phyloP scores from a whole-genome alignment of 2,888 invertebrate genomes.

The Tinea trinotella region DNA sequence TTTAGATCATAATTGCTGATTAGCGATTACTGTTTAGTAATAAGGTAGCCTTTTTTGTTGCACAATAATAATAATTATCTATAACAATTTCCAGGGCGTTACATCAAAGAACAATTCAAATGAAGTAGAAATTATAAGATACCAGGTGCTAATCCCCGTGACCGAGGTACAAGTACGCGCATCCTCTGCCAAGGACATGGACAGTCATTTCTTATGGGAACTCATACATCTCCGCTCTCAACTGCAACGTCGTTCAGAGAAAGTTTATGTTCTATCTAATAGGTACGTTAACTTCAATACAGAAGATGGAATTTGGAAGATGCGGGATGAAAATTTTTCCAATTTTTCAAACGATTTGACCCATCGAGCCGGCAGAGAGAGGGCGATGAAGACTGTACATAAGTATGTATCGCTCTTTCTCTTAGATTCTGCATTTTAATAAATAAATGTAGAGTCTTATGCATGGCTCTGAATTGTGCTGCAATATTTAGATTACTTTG shows the following conservation, averaged over 20 bases:
- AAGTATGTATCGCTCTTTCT: slow-evolving; percentile 10
- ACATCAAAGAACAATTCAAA: slow-evolving; percentile 88
- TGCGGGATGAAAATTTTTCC: background rate
- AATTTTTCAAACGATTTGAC: background rate
- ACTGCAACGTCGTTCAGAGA: slow-evolving; percentile 93
- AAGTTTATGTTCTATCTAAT: slow-evolving; percentile 96
- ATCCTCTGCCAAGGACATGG: slow-evolving; percentile 94
- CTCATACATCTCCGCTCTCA: slow-evolving; percentile 95
- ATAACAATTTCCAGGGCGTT: slow-evolving; percentile 83
- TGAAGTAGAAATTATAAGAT: slow-evolving; percentile 96
- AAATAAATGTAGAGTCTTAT: background rate
- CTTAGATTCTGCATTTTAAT: background rate
- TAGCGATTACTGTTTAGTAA: too few relatives aligned
- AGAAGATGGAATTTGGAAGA: slow-evolving; percentile 5
- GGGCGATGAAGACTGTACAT: background rate
- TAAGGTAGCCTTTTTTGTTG: too few relatives aligned
- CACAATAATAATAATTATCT: too few relatives aligned
- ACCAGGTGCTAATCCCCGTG: slow-evolving; percentile 96
- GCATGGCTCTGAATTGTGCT: background rate
- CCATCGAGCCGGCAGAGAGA: background rate
- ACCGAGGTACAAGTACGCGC: slow-evolving; percentile 97
- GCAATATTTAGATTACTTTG: background rate
- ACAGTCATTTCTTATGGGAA: slow-evolving; percentile 98
- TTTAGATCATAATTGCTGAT: too few relatives aligned
- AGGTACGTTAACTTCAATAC: slow-evolving; percentile 68